A percentile compares a stretch with the other conserved stretches of the same genome.
phyloP scores from a whole-genome alignment of 2,797 vertebrate species.

The Thunnus albacares region DNA sequence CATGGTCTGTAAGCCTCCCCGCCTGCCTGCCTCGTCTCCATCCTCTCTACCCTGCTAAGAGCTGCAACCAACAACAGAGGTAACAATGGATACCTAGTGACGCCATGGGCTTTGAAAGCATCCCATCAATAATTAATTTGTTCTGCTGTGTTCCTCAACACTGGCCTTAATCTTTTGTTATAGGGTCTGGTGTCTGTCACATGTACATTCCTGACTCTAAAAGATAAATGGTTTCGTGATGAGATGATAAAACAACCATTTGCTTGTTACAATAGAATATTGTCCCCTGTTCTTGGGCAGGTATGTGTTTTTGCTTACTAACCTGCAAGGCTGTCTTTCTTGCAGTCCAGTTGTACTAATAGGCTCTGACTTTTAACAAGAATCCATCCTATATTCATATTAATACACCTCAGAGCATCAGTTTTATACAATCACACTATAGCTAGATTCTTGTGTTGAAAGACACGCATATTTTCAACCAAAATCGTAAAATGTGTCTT shows the following conservation, averaged over 20 bases:
- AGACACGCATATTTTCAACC: conserved; percentile 2
- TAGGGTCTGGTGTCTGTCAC: conserved; percentile 53
- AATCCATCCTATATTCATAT: not conserved
- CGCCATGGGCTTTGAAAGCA: conserved; percentile 71
- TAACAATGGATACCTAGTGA: conserved; percentile 79
- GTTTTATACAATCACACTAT: not conserved
- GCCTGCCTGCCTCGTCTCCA: conserved; percentile 25
- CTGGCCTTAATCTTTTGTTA: conserved; percentile 57
- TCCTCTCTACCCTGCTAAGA: conserved; percentile 49
- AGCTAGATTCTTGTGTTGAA: not conserved
- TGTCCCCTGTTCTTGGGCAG: conserved; percentile 10
- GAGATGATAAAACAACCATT: conserved; percentile 45
- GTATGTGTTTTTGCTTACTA: conserved; percentile 15
- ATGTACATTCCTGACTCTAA: conserved; percentile 24
- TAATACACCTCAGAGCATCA: not conserved
- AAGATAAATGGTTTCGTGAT: conserved; percentile 42
- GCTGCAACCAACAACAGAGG: conserved; percentile 68
- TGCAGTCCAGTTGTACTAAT: conserved; percentile 13
- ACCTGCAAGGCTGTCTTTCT: conserved; percentile 3
- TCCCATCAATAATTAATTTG: conserved; percentile 77
- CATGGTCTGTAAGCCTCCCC: conserved; percentile 29
- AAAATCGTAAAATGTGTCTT: conserved; percentile 23
- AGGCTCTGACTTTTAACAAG: conserved; percentile 1
- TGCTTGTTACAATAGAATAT: conserved; percentile 28
- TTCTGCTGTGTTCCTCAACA: conserved; percentile 64